Conservation (phyloP, 2,113 vertebrate genomes). For the Ictidomys tridecemlineatus region DNA sequence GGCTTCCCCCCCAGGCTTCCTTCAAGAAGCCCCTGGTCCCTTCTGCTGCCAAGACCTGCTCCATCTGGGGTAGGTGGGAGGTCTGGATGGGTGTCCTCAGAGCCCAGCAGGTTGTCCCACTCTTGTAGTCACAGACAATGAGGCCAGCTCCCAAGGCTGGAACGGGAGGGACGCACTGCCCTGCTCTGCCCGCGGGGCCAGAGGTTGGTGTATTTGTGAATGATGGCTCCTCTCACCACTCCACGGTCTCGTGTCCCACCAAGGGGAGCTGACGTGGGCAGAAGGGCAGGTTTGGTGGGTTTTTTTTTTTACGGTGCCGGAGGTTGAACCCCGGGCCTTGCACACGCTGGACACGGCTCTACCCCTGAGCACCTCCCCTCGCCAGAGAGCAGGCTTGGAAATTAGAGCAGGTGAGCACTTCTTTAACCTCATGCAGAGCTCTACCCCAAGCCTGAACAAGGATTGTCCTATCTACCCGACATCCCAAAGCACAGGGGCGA, state of each 20-base stretch:
- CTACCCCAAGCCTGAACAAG: accelerated
- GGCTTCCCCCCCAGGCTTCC: not conserved
- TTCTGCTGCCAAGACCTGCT: not conserved
- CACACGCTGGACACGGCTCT: not conserved
- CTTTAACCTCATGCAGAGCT: no score
- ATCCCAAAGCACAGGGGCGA: not conserved
- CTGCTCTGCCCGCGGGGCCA: not conserved
- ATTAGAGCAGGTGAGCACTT: not conserved
- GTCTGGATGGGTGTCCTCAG: not conserved
- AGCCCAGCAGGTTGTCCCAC: not conserved
- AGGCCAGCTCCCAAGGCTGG: not conserved
- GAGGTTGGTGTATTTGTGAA: not conserved
- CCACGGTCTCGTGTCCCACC: not conserved
- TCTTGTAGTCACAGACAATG: not conserved
- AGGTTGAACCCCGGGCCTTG: not conserved
- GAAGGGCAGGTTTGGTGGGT: no score
- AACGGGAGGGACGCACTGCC: accelerated
- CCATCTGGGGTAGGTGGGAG: not conserved
- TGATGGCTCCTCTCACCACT: not conserved
- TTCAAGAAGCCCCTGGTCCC: not conserved
- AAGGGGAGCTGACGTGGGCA: not conserved
- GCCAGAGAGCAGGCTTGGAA: not conserved
- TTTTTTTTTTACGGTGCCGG: no score
- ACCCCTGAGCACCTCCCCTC: not conserved
- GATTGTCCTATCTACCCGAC: not conserved